A percentile compares a stretch with the other conserved stretches of the same genome.
These are phyloP conservation scores for Cydia pomonella DNA, from an alignment of 1,140 invertebrate genomes.

Conservation along the genomic window DNA sequence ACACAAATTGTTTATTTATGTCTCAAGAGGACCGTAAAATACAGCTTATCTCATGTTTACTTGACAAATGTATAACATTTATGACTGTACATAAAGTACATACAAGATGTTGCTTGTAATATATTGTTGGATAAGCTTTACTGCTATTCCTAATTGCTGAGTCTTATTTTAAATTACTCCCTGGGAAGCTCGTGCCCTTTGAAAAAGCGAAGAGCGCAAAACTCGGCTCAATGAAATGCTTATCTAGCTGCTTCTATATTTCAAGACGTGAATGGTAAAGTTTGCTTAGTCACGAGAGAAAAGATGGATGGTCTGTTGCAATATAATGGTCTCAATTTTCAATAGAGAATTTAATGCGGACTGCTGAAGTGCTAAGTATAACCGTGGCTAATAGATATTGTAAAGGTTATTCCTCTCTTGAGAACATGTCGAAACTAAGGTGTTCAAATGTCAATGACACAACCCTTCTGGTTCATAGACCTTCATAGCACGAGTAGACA, in stretches of 20 bases:
- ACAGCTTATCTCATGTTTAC: constrained; percentile 12
- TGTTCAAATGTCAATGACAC: constrained; percentile 6
- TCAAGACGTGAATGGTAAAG: not conserved
- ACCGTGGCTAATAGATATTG: not conserved
- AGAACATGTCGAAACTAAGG: not conserved
- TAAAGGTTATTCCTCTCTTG: not conserved
- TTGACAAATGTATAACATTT: constrained; percentile 18
- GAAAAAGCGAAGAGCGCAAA: not conserved
- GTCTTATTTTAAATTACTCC: not conserved
- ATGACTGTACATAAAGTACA: not conserved
- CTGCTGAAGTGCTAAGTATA: not conserved
- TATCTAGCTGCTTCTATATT: not conserved
- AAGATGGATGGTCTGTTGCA: not conserved
- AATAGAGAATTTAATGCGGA: not conserved
- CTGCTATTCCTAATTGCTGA: constrained; percentile 11
- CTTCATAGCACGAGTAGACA: not conserved
- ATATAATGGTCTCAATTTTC: not conserved
- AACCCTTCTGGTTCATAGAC: not conserved
- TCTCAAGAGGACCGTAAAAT: not conserved
- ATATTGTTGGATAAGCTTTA: constrained; percentile 4
- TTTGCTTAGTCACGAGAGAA: constrained; percentile 5
- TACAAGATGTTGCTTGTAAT: constrained; percentile 3
- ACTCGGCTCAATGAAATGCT: not conserved
- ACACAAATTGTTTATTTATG: constrained; percentile 20
- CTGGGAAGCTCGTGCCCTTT: not conserved